phyloP scores from a whole-genome alignment of 2,797 vertebrate genomes.

The Cygnus olor region DNA sequence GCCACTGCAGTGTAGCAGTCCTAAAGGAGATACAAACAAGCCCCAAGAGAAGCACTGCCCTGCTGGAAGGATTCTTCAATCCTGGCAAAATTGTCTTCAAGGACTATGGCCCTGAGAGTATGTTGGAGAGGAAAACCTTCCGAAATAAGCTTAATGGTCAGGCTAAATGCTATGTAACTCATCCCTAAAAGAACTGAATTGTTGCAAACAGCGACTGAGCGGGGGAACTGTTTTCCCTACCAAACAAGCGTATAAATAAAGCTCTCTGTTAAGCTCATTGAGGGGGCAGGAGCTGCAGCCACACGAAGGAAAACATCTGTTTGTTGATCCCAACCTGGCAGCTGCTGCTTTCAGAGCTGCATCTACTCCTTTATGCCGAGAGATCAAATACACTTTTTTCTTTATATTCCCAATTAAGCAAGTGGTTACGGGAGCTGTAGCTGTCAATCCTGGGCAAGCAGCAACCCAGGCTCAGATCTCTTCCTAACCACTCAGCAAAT shows the following conservation, averaged over 20 bases:
- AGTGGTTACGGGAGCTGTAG: not conserved
- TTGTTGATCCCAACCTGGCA: slow-evolving; percentile 13
- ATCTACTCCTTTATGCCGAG: not conserved
- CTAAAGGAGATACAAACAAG: not conserved
- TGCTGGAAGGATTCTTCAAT: not conserved
- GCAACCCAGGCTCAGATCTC: not conserved
- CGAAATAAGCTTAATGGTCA: not conserved
- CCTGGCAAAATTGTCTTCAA: not conserved
- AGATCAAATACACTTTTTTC: not conserved
- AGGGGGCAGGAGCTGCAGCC: not conserved
- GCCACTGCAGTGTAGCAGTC: not conserved
- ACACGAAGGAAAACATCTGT: not conserved
- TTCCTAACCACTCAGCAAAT: not conserved
- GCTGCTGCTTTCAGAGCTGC: not conserved
- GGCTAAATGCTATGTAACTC: not conserved
- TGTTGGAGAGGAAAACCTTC: not conserved
- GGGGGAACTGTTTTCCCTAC: not conserved
- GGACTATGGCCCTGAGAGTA: not conserved
- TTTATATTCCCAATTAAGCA: not conserved
- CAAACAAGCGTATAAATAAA: not conserved
- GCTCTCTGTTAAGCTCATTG: not conserved
- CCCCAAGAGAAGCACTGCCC: not conserved
- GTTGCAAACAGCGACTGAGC: not conserved
- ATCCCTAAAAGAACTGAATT: not conserved
- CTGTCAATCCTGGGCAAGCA: not conserved